Percentiles rank a stretch among this genome's conserved stretches.
phyloP scores from a whole-genome alignment of 2,113 vertebrate genomes.

The Elephantulus edwardii region DNA sequence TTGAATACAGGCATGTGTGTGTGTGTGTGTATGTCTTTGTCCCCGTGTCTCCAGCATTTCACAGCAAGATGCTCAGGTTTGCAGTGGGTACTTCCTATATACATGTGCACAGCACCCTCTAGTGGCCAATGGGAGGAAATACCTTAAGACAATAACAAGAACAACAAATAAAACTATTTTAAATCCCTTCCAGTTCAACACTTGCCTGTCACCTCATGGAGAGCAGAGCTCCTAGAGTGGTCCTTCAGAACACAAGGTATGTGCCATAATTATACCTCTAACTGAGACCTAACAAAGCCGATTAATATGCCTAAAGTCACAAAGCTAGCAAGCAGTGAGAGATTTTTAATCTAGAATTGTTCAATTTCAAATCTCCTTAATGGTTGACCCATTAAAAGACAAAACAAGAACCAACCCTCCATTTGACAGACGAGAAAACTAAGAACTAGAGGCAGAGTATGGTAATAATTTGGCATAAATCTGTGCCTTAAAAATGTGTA shows the following conservation, averaged over 20 bases:
- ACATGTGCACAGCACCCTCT: conserved; percentile 69
- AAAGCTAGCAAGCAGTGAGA: not conserved
- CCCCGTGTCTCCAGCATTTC: not conserved
- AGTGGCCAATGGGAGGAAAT: conserved; percentile 53
- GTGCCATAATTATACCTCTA: not conserved
- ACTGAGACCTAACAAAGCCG: not conserved
- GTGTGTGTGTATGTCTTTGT: conserved; percentile 66
- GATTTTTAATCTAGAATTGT: not conserved
- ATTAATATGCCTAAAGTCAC: not conserved
- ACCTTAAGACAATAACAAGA: not conserved
- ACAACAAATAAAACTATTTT: not conserved
- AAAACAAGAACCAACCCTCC: not conserved
- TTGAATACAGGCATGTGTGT: not conserved
- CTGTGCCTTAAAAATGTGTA: not conserved
- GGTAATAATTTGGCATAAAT: not conserved
- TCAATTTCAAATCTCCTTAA: not conserved
- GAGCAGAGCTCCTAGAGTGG: not conserved
- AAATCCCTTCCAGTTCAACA: not conserved
- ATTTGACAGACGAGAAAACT: not conserved
- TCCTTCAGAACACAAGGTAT: not conserved
- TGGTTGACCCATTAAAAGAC: not conserved
- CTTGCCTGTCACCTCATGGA: rapidly evolving
- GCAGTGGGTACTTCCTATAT: not conserved
- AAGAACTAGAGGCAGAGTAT: not conserved
- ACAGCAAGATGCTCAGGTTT: not conserved